Evolutionary conservation across 1,140 invertebrate genomes (phyloP), one percentile per base, ranked within the genome.

Genomic region (Pseudomyrmex gracilis): DNA sequence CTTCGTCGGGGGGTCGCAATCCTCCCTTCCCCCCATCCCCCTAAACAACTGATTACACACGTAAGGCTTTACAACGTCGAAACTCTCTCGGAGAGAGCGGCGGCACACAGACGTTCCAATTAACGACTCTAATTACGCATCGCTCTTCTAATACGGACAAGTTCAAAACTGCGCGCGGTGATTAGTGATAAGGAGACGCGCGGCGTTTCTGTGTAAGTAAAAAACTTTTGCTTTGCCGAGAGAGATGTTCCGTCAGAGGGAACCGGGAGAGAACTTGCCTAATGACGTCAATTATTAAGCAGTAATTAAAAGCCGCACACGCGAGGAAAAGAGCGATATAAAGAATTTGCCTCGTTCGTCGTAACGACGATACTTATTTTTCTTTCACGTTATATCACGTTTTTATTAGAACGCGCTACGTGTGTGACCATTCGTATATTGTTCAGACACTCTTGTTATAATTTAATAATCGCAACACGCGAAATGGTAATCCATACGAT

Each of bases 51-150:
- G 80, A 87, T 87, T 84, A 57, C 45, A 66, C 67, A 8, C 20
- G 34, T 34, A 34, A 53, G 73, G 10, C 61, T 34, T 34, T 34
- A 34, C 2, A 60, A 57, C 17, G 53, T 2, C 82, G 53, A 87
- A 84, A 86, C 61, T 86, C 5, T 34, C 34, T 55, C 24, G 47
- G 24, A 20, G 24, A 20, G 51, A 70, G 45, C 55, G 34, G 34
- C 34, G 34, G 34, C 7, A 34, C 5, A 34, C 34, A 84, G 60
- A 73, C 70, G 74, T 86, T 63, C 86, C 74, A 86, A 80, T 86
- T 87, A 84, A 68, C 15, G 34, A 17, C 20, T 78, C 86, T 87
- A 86, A 87, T 87, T 87, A 87, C 73, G 24, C 58, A 68, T 57
- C 34, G 15, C 34, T 49, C 55, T 53, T 85, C 67, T 80, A 84